A percentile compares a stretch with the other conserved stretches of the same genome.
Conservation (phyloP, 2,113 vertebrate species). For the Dasyprocta punctata region DNA sequence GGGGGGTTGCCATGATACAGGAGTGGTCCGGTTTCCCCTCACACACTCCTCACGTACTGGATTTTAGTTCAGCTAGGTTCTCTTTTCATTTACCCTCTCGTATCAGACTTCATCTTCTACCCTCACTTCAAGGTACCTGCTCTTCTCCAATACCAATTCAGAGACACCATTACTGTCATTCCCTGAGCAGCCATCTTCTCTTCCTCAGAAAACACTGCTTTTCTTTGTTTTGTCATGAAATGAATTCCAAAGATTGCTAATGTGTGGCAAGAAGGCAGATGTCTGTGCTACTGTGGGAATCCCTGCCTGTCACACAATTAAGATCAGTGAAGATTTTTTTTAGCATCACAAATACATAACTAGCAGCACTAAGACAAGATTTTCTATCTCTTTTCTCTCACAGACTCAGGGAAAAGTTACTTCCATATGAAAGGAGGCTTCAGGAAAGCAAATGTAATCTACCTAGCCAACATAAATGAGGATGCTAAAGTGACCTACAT, state of each 20-base stretch:
- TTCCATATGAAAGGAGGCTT: fast-evolving
- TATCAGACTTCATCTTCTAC: neutral
- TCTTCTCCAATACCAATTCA: neutral
- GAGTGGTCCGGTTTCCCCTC: neutral
- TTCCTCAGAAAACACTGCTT: neutral
- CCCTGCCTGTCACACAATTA: too few relatives aligned
- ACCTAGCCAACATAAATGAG: neutral
- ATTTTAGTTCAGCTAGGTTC: neutral
- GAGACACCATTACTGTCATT: neutral
- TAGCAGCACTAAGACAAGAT: neutral
- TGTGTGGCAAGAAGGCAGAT: too few relatives aligned
- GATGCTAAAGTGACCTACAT: neutral
- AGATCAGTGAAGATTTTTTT: neutral
- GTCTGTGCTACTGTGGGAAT: neutral
- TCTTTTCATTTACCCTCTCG: neutral
- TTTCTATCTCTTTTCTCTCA: neutral
- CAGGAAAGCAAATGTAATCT: fast-evolving
- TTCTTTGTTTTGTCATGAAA: neutral
- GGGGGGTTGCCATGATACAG: too few relatives aligned
- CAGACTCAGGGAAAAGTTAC: neutral
- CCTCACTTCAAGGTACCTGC: neutral
- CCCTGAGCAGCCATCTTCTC: neutral
- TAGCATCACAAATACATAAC: neutral
- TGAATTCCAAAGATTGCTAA: too few relatives aligned
- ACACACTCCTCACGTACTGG: neutral